phyloP scores from a whole-genome alignment of 2,888 invertebrate genomes.

The Anodontia alba region DNA sequence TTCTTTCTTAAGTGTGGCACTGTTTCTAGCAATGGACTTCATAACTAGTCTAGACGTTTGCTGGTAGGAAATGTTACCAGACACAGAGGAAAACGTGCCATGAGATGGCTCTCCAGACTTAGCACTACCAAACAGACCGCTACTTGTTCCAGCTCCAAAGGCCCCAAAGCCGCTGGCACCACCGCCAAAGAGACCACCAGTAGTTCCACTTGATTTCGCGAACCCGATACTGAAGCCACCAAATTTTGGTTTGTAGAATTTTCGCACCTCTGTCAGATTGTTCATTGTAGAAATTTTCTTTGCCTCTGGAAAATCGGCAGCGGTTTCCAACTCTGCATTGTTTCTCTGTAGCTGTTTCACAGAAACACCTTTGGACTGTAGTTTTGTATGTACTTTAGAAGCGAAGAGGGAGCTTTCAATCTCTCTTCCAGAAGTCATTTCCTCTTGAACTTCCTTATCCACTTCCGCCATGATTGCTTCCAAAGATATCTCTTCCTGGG shows the following conservation, averaged over 20 bases:
- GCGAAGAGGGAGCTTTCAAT: conserved; percentile 40
- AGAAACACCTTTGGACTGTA: conserved; percentile 38
- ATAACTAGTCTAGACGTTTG: conserved; percentile 53
- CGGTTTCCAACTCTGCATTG: conserved; percentile 18
- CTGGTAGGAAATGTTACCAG: conserved; percentile 30
- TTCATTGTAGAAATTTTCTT: conserved; percentile 30
- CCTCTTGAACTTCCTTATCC: conserved; percentile 63
- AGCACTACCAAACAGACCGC: background rate
- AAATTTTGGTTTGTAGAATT: conserved; percentile 3
- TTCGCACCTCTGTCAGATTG: conserved; percentile 7
- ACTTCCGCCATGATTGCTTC: conserved; percentile 72
- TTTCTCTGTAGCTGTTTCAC: conserved; percentile 46
- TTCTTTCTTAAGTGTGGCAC: background rate
- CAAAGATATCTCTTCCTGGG: conserved; percentile 76
- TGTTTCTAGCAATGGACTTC: conserved; percentile 36
- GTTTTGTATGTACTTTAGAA: conserved; percentile 24
- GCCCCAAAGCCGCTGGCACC: background rate
- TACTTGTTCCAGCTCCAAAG: background rate
- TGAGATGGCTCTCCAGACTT: background rate
- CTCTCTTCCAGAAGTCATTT: conserved; percentile 38
- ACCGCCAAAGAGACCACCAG: background rate
- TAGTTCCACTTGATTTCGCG: too few relatives aligned
- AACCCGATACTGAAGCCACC: background rate
- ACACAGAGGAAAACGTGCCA: conserved; percentile 31
- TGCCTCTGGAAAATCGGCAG: conserved; percentile 6